Base-by-base conservation (phyloP, 23 tunicate species). In the Styela clava region DNA sequence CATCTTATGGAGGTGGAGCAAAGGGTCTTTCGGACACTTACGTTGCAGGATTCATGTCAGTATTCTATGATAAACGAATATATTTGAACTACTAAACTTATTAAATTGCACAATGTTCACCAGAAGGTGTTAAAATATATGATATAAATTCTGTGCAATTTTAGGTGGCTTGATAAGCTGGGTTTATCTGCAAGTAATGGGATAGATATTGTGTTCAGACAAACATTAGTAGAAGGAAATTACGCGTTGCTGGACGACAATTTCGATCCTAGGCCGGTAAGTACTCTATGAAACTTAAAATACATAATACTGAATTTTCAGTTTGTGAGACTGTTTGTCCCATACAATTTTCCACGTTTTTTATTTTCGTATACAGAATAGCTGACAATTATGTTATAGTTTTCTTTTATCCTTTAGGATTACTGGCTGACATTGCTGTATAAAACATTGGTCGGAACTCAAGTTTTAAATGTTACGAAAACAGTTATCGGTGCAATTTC, bases 1-100 rank as follows among this genome's bases (percentile, higher is more conserved):
- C 98, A 9, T 84, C 98, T 2, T 93, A 51, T 69, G 98, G 98
- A 3, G 98, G 98, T 12, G 98, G 98, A 19, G 93, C 98, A 19
- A 20, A 56, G n/a, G 94, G 94, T 23, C 37, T 93, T 9, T 85
- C 98, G 16, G 65, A 93, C 74, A 56, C 93, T 5, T 93, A 77
- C 69, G 76, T 86, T 3, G 85, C 91, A 31, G 98, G 98, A 24
- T 87, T 93, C 69, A 52, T 83, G 98, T 93, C 3, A 87, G 90
- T 69, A 20, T 44, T 44, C n/a, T 9, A 2, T 79, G 1, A 5
- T 35, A 56, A 74, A 5, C 3, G 27, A n/a, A 61, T 16, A 27
- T 18, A 61, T 44, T 44, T 44, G 12, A 44, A 44, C 56, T 5
- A 5, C 7, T 5, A 44, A 44, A 44, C 56, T 44, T 7, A 44